Base-by-base conservation (phyloP, 2,888 invertebrate species). In the Cosmia trapezina region DNA sequence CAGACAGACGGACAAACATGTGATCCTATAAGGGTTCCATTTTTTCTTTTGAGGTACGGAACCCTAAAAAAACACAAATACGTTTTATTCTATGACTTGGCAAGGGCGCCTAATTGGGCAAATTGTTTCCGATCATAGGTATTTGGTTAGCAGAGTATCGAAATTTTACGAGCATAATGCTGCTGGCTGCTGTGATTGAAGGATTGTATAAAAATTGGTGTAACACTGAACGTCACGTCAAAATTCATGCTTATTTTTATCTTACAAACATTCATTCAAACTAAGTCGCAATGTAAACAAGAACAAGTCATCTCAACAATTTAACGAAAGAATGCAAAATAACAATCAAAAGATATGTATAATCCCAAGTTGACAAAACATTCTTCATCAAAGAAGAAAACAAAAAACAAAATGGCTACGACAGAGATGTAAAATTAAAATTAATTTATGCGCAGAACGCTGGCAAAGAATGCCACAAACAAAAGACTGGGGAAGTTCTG, bases 361-460 rank as follows among this genome's bases (percentile, higher is more conserved):
- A 74, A 81, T 85, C 66, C 70, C 68, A 83, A 87, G 87, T 88
- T 89, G 90, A 89, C 90, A 90, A 88, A 89, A 89, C 85, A 89
- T 90, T 88, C 86, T 77, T 84, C 75, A 79, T 84, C 80, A 84
- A 83, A 85, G 76, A 79, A 72, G 43, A 72, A 83, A 80, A 80
- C 70, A 77, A 82, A 76, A 82, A 83, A 81, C 76, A 85, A 83
- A 78, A 77, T 85, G 81, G 85, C 81, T 63, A 56, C 78, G 84
- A 86, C 87, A 84, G 85, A 86, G 84, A 85, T 77, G 83, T 85
- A 88, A 89, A 87, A 86, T 87, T 87, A 79, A 91, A 93, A 93
- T 92, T 93, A 93, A 93, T 92, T 92, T 90, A 90, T 90, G 86
- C 90, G 85, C 81, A 84, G 90, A 89, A 89, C 90, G 89, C 82